Evolutionary conservation across 2,888 invertebrate genomes (phyloP), one percentile per base, ranked within the genome.

Genomic region (Catocala sponsa): DNA sequence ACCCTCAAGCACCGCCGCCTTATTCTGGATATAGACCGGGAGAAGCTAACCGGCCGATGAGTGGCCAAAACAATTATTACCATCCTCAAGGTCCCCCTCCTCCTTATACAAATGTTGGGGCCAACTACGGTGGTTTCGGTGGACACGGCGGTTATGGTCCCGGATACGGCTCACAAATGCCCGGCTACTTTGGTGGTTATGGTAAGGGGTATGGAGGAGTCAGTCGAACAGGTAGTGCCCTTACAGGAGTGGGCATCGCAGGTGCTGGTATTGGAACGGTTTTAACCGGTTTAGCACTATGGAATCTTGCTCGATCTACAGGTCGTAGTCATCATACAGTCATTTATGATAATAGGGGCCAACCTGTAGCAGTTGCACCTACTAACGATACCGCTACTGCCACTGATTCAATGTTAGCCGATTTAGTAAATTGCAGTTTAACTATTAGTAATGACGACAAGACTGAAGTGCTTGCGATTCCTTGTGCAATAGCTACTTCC

Each of bases 221-320:
- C 12, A 87, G 91, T 75, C 86, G 91, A 52, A 74, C 88, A 12
- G 78, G 91, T 44, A 90, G 86, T 76, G 87, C 88, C 12, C 83
- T 94, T 1, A 88, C 86, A 52, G 93, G 93, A 35, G 88, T 94
- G 5, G 94, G 94, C 5, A 90, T 94, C 50, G 94, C 93, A 5
- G 94, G 93, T 47, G 94, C 91, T 58, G 94, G 94, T 46, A 89
- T 94, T 43, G 95, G 94, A 44, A 94, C 94, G 6, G 85, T 95
- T 51, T 76, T 95, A 59, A 94, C 95, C 42, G 95, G 95, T 15
- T 85, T 95, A 73, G 94, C 95, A 32, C 80, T 95, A 33, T 95
- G 94, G 94, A 95, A 95, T 82, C 82, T 95, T 65, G 95, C 94
- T 11, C 85, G 95, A 44, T 94, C 94, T 11, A 94, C 94, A 12